Percentiles rank a stretch among this genome's conserved stretches.
Evolutionary conservation across 2,888 invertebrate genomes (phyloP).

Genomic region (Tortricodes alternella): DNA sequence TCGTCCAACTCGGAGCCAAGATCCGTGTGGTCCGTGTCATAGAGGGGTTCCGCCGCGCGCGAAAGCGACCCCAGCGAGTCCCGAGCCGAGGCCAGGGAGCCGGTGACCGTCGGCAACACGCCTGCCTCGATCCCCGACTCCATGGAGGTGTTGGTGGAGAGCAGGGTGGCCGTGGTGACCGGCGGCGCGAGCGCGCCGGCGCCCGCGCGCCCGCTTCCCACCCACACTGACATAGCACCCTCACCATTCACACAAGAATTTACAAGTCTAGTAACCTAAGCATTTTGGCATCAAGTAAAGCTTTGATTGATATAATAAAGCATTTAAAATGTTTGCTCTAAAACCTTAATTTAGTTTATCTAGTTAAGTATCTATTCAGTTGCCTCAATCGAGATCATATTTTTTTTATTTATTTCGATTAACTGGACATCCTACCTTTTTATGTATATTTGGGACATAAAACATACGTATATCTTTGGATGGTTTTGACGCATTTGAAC

Average conservation of each 20-base stretch:
- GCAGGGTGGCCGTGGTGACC: constrained; percentile 64
- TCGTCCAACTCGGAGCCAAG: constrained; percentile 91
- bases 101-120: constrained; percentile 88
- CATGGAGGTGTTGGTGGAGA: constrained; percentile 80
- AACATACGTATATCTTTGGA: constrained; percentile 15
- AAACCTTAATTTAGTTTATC: not conserved
- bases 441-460: constrained; percentile 11
- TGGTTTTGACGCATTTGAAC: constrained; percentile 8
- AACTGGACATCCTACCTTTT: constrained; percentile 16
- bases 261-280: constrained; percentile 2
- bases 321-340: constrained; percentile 6
- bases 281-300: constrained; percentile 13
- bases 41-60: constrained; percentile 84
- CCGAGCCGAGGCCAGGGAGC: constrained; percentile 83
- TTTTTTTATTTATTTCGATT: no score
- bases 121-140: constrained; percentile 87
- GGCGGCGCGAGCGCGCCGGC: constrained; percentile 60
- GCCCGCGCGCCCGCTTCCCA: constrained; percentile 71
- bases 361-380: no score
- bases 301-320: constrained; percentile 9
- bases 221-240: constrained; percentile 76
- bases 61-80: constrained; percentile 83
- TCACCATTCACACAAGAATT: constrained; percentile 69
- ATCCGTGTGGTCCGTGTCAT: constrained; percentile 92
- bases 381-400: constrained; percentile 2